phyloP scores from a whole-genome alignment of 2,113 vertebrate genomes.

The Eudyptes chrysolophus region DNA sequence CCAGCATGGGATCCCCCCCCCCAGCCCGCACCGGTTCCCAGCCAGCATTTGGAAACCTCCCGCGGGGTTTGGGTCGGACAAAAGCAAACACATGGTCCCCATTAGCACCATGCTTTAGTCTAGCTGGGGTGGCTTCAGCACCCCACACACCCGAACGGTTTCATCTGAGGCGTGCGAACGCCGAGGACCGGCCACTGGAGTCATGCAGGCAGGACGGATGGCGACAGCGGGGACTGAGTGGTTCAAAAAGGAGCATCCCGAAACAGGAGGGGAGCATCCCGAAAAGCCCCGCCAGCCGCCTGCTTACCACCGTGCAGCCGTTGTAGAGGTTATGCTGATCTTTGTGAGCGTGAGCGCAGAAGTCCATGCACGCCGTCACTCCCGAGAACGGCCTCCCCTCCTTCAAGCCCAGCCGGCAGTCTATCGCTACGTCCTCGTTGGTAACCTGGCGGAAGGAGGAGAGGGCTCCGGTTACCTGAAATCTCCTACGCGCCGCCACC shows the following conservation, averaged over 20 bases:
- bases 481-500: fast-evolving
- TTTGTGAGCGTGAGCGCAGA: conserved; percentile 98
- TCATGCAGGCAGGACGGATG: fast-evolving
- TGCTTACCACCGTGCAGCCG: conserved; percentile 94
- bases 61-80: fast-evolving
- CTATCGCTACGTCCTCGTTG: conserved; percentile 85
- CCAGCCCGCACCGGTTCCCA: fast-evolving
- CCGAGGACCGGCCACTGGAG: fast-evolving
- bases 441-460: conserved; percentile 74
- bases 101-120: fast-evolving
- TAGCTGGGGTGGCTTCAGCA: background rate
- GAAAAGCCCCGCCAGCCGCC: fast-evolving
- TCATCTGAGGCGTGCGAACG: background rate
- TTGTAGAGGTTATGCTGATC: conserved; percentile 99
- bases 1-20: background rate
- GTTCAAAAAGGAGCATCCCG: background rate
- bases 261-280: background rate
- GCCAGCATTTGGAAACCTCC: fast-evolving
- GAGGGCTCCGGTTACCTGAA: fast-evolving
- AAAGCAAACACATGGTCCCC: background rate
- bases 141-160: background rate
- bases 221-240: fast-evolving
- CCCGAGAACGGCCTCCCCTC: conserved; percentile 96
- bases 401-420: conserved; percentile 92
- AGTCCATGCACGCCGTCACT: conserved; percentile 98